Evolutionary conservation across 2,888 invertebrate genomes (phyloP), one percentile per base, ranked within the genome.

Genomic region (Augochlorella aurata): DNA sequence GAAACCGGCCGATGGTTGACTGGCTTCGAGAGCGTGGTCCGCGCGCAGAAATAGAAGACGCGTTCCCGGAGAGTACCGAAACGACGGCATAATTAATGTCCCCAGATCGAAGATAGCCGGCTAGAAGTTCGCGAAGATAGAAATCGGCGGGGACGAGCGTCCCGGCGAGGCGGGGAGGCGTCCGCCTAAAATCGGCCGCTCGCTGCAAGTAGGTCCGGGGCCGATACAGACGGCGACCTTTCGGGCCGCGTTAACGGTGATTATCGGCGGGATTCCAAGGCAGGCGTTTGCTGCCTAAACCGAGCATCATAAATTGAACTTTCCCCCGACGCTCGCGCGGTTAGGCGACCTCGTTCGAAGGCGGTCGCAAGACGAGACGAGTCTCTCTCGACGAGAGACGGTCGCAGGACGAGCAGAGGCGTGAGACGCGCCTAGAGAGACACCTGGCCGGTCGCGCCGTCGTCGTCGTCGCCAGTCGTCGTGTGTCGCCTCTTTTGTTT

Each of bases 231-330:
- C 29, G 68, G 68, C 83, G 82, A 80, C 87, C 86, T 86, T 86
- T 84, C 82, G 66, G 76, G 0, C 69, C 74, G 68, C 61, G 79
- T 79, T 78, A 76, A 81, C 81, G 71, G 61, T 78, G 81, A 83
- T 83, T 76, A 87, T 84, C 82, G 83, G 66, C 72, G 74, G 79
- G 85, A 87, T 89, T 88, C 89, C 83, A 85, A 82, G 83, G 82
- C 81, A 54, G 81, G 71, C 69, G 81, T 81, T 79, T 88, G 38
- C 89, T 79, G 87, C 86, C 86, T 75, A 85, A 88, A 89, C 71
- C 83, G 73, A 79, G 87, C 66, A 38, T 73, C 86, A 82, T 89
- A 89, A 89, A 89, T 89, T 86, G 89, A 86, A 89, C 89, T 89
- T 89, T 89, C 89, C 88, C 89, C 84, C 79, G 82, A 79, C 77